Percentiles rank a stretch among this genome's conserved stretches.
Conservation (phyloP, 1,140 invertebrate species). For the Zaprionus camerounensis region DNA sequence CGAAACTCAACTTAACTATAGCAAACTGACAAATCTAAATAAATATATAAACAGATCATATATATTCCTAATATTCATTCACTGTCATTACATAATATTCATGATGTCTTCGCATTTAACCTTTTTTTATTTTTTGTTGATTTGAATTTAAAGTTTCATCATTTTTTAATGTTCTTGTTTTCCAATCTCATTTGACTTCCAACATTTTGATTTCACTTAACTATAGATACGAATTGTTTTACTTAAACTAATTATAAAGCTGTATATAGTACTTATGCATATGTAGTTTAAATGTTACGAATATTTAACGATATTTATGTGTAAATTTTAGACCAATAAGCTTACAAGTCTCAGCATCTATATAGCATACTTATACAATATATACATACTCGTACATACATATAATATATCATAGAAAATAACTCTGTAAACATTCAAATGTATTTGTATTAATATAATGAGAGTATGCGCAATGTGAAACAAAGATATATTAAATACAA, state of each 20-base stretch:
- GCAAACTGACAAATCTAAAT: neutral
- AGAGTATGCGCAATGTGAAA: slow-evolving; percentile 32
- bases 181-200: neutral
- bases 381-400: neutral
- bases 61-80: neutral
- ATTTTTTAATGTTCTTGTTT: neutral
- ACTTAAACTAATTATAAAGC: slow-evolving; percentile 3
- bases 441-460: slow-evolving; percentile 44
- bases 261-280: slow-evolving; percentile 36
- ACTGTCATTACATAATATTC: neutral
- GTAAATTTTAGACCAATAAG: slow-evolving; percentile 54
- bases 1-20: neutral
- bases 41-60: neutral
- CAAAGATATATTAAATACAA: slow-evolving; percentile 47
- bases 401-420: slow-evolving; percentile 27
- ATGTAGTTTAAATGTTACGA: slow-evolving; percentile 54
- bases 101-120: neutral
- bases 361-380: slow-evolving; percentile 28
- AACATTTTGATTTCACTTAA: slow-evolving; percentile 3
- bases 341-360: slow-evolving; percentile 33
- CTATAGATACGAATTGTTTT: slow-evolving; percentile 8
- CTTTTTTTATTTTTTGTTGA: neutral
- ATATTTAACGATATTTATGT: slow-evolving; percentile 40
- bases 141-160: neutral
- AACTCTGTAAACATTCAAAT: slow-evolving; percentile 30